phyloP scores from a whole-genome alignment of 2,888 invertebrate genomes.

The Tetragonula carbonaria region DNA sequence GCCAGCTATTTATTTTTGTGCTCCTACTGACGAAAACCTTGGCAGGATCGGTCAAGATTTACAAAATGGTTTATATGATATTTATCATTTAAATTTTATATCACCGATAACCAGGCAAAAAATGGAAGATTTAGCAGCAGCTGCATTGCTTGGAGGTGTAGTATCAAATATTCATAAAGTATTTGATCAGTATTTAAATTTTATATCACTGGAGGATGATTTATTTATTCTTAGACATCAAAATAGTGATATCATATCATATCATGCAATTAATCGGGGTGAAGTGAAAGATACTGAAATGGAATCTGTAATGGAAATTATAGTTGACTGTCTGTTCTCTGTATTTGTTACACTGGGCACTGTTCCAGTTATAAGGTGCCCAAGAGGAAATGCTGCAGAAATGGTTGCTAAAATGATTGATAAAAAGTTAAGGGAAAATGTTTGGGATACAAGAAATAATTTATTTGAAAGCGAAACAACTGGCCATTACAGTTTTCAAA shows the following conservation, averaged over 20 bases:
- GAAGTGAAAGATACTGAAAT: slow-evolving; percentile 98
- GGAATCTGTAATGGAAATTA: slow-evolving; percentile 95
- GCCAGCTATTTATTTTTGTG: slow-evolving; percentile 98
- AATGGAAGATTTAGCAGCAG: slow-evolving; percentile 97
- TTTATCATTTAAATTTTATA: slow-evolving; percentile 98
- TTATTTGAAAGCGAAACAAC: slow-evolving; percentile 94
- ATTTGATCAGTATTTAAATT: slow-evolving; percentile 99
- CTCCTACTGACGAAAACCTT: slow-evolving; percentile 98
- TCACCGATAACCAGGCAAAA: slow-evolving; percentile 96
- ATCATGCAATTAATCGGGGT: slow-evolving; percentile 97
- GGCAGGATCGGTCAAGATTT: slow-evolving; percentile 96
- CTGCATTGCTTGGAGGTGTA: slow-evolving; percentile 95
- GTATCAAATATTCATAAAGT: slow-evolving; percentile 97
- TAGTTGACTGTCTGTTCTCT: slow-evolving; percentile 98
- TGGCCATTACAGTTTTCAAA: slow-evolving; percentile 92
- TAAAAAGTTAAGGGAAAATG: slow-evolving; percentile 97
- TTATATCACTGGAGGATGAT: slow-evolving; percentile 98
- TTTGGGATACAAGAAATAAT: slow-evolving; percentile 98
- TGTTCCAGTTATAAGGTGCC: slow-evolving; percentile 89
- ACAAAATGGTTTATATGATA: slow-evolving; percentile 95
- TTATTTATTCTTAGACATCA: slow-evolving; percentile 97
- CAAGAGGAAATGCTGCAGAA: slow-evolving; percentile 98
- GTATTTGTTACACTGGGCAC: slow-evolving; percentile 98
- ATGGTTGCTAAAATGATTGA: slow-evolving; percentile 99
- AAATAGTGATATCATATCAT: slow-evolving; percentile 95